These are phyloP conservation scores for Elysia chlorotica DNA, from an alignment of 1,140 invertebrate genomes.

Conservation along the genomic window DNA sequence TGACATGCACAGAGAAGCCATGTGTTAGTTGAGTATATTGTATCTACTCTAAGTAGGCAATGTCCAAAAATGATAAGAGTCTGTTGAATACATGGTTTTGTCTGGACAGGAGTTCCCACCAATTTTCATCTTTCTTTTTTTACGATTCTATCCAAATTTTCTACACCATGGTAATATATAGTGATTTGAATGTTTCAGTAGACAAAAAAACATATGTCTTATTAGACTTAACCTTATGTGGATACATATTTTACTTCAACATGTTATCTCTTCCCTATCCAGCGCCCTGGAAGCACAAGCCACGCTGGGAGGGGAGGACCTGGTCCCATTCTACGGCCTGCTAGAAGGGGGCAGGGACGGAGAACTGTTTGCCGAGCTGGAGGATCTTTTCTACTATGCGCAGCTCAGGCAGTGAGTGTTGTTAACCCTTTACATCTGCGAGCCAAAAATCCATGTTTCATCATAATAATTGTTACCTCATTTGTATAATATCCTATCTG, in stretches of 20 bases:
- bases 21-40: neutral
- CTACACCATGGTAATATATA: neutral
- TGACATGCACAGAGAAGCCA: too few relatives aligned
- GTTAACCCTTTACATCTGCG: neutral
- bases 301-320: conserved; percentile 60
- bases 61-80: neutral
- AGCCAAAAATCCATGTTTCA: neutral
- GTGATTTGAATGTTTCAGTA: neutral
- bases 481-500: too few relatives aligned
- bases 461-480: neutral
- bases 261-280: neutral
- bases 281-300: conserved; percentile 61
- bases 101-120: too few relatives aligned
- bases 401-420: conserved; percentile 66
- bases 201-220: neutral
- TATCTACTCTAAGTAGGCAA: neutral
- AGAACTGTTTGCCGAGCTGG: conserved; percentile 72
- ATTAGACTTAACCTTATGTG: neutral
- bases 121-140: neutral
- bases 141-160: neutral
- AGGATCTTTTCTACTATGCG: conserved; percentile 76
- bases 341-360: conserved; percentile 64
- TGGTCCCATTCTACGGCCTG: conserved; percentile 62
- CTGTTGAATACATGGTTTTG: too few relatives aligned
- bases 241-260: neutral